Base-by-base conservation (phyloP, 2,113 vertebrate species). In the Melanotaenia duboulayi region DNA sequence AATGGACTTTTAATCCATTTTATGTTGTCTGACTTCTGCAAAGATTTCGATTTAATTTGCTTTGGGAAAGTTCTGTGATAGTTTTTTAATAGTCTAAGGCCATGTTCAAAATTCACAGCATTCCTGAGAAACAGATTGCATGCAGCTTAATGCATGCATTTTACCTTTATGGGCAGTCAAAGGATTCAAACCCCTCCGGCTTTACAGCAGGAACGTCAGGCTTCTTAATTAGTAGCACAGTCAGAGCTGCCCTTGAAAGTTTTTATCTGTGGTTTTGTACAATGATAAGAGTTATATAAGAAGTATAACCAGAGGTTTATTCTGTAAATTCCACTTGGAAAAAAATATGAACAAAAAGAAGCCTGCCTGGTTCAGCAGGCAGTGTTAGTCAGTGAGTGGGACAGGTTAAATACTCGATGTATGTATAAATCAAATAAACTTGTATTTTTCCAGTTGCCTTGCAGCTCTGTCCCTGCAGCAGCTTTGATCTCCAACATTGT, bases 391-490 rank as follows among this genome's bases (percentile, higher is more conserved):
- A 7, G 25, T 61, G 75, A 39, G 25, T 11, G 1, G 16, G 22
- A 65, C 14, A 24, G 44, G 17, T 62, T 23, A 48, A 40, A 48
- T 54, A 25, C 35, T 71, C 22, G 64, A 78, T 51, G 35, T 70
- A 46, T 46, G 22, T 59, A 28, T 57, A 50, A 23, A 62, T 81
- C 48, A 25, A 71, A 20, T 58, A 37, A 62, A 37, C 28, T 49
- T 48, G 28, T 22, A 39, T 32, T 71, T 13, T 44, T 17, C 44
- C 25, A 22, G 25, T 23, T 39, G 11, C 6, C 42, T 58, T 14
- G 20, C 17, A 2, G 68, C 49, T 70, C 35, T 58, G 67, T 55
- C 59, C 73, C 73, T 59, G 51, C 46, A 73, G 72, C 55, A 46
- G 22, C 5, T 74, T 64, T 57, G 49, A 79, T 81, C 51, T 69